Evolutionary conservation across 2,888 invertebrate genomes (phyloP).

Genomic region (Dysmachus trigonus): DNA sequence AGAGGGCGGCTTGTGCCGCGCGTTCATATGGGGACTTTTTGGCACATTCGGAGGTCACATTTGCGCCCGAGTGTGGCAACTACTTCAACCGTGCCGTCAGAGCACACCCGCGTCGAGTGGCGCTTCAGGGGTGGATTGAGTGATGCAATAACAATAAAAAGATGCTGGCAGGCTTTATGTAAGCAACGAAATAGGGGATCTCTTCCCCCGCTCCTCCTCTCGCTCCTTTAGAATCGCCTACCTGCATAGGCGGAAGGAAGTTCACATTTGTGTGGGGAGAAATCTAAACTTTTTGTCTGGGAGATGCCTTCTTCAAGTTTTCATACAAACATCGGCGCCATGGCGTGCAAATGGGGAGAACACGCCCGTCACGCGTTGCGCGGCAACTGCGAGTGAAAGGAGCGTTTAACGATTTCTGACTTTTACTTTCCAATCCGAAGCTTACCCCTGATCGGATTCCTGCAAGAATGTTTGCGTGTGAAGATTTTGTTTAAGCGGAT

Average conservation of each 20-base stretch:
- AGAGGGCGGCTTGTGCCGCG: neutral
- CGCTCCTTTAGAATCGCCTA: neutral
- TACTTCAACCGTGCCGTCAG: neutral
- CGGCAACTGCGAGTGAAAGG: neutral
- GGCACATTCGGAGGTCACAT: neutral
- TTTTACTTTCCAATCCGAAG: neutral
- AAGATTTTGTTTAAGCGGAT: neutral
- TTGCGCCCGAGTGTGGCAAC: neutral
- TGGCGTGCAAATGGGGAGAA: neutral
- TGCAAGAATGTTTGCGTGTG: neutral
- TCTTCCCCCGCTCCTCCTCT: no score
- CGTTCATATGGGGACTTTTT: neutral
- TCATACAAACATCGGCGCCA: neutral
- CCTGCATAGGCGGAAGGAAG: neutral
- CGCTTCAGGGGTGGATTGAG: neutral
- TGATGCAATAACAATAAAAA: neutral
- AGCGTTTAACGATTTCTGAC: neutral
- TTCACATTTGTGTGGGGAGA: neutral
- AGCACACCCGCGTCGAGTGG: neutral
- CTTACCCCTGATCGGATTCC: neutral
- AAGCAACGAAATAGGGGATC: neutral
- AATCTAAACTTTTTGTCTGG: neutral
- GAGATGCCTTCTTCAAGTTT: neutral
- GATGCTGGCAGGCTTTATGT: neutral
- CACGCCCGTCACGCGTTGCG: neutral